Conservation (phyloP, 2,113 vertebrate species). For the Psammodynastes pulverulentus region DNA sequence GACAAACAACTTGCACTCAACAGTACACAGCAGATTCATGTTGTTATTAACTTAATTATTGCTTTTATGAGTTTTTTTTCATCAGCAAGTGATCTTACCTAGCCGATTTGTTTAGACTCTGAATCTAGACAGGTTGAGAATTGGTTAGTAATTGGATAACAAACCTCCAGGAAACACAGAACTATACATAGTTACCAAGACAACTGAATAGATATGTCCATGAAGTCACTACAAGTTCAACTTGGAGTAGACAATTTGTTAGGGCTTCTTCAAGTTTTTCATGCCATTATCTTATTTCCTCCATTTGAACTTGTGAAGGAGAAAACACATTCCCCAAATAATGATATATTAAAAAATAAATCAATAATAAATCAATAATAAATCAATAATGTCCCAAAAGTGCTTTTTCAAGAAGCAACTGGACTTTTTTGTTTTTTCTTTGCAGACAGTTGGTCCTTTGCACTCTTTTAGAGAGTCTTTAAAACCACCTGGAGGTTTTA, state of each 20-base stretch:
- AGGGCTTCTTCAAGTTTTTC: not conserved
- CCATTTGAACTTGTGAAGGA: not conserved
- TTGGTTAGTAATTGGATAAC: not conserved
- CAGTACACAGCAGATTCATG: not conserved
- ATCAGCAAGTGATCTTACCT: not conserved
- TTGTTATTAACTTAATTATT: not conserved
- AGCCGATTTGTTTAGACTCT: not conserved
- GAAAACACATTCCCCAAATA: not conserved
- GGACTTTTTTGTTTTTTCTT: not conserved
- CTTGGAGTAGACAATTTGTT: not conserved
- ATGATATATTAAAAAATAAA: not conserved
- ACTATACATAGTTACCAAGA: not conserved
- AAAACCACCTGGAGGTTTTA: no score
- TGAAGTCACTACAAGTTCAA: not conserved
- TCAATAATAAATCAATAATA: not conserved
- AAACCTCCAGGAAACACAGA: not conserved
- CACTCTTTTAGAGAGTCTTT: not conserved
- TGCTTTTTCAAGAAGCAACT: no score
- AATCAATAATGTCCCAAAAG: no score
- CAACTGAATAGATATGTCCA: not conserved
- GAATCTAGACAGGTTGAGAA: not conserved
- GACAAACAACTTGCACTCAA: not conserved
- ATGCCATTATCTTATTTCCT: not conserved
- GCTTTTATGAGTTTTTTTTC: not conserved
- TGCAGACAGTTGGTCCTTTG: not conserved